These are phyloP conservation scores for Calycopis cecrops DNA, from an alignment of 1,140 invertebrate species.

Conservation along the genomic window DNA sequence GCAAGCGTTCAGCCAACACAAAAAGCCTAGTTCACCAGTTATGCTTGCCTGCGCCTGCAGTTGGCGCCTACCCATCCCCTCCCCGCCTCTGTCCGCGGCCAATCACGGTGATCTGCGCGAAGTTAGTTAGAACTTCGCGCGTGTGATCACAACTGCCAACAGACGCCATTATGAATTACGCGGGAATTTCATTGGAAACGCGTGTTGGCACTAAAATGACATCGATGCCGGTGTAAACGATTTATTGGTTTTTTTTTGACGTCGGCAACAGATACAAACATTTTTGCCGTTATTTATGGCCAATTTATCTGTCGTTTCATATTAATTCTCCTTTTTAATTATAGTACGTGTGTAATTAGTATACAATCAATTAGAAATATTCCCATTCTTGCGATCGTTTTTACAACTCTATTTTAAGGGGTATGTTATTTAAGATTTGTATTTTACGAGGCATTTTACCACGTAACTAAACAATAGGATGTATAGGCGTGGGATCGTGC, in stretches of 20 bases:
- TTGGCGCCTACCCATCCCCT: conserved; percentile 32
- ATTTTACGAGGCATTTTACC: not conserved
- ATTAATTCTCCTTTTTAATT: not conserved
- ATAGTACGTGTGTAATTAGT: not conserved
- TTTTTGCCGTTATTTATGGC: conserved; percentile 1
- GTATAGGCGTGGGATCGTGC: too few relatives aligned
- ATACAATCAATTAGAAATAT: not conserved
- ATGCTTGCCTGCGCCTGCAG: conserved; percentile 10
- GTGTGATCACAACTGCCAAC: conserved; percentile 12
- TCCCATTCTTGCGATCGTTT: not conserved
- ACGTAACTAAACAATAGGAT: too few relatives aligned
- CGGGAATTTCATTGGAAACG: conserved; percentile 6
- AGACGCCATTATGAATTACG: conserved; percentile 23
- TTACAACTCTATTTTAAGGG: not conserved
- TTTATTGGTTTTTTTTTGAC: not conserved
- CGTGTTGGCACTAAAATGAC: conserved; percentile 6
- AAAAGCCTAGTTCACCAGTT: not conserved
- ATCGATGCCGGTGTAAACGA: not conserved
- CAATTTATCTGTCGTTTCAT: conserved; percentile 1
- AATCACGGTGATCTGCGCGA: conserved; percentile 48
- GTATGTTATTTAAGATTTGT: too few relatives aligned
- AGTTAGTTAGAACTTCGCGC: conserved; percentile 47
- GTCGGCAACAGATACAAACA: not conserved
- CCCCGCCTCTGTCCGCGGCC: conserved; percentile 26
- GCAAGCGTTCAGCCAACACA: conserved; percentile 24